These are phyloP conservation scores for Epinephelus malabaricus DNA, from an alignment of 2,797 vertebrate species.

Conservation along the genomic window DNA sequence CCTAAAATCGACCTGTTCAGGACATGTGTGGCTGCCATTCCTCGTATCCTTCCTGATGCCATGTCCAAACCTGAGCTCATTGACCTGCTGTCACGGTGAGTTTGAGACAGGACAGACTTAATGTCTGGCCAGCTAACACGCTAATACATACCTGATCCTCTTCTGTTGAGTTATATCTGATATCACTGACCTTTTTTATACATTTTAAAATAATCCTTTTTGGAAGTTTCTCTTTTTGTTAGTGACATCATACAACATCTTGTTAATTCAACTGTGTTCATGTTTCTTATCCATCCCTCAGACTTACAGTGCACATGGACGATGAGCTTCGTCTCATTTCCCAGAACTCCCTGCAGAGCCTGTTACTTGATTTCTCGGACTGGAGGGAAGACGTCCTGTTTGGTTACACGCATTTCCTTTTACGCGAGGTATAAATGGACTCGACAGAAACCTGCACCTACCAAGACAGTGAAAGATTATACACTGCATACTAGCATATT, in stretches of 20 bases:
- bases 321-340: slow-evolving; percentile 98
- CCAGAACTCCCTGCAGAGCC: slow-evolving; percentile 97
- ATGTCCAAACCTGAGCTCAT: slow-evolving; percentile 99
- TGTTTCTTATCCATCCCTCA: slow-evolving; percentile 63
- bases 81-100: slow-evolving; percentile 95
- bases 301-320: slow-evolving; percentile 98
- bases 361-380: slow-evolving; percentile 96
- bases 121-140: not conserved
- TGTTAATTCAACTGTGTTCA: not conserved
- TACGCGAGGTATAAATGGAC: slow-evolving; percentile 82
- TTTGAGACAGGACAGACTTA: not conserved
- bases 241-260: not conserved
- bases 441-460: not conserved
- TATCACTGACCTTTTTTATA: not conserved
- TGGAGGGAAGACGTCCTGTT: slow-evolving; percentile 99
- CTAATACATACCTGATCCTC: not conserved
- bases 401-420: slow-evolving; percentile 96
- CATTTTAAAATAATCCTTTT: not conserved
- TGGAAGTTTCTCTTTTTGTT: not conserved
- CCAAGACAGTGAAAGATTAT: not conserved
- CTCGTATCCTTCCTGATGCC: slow-evolving; percentile 96
- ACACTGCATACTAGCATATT: not conserved
- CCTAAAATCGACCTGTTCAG: slow-evolving; percentile 99
- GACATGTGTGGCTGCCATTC: slow-evolving; percentile 98
- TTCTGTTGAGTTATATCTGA: not conserved